Conservation (phyloP, 2,113 vertebrate species). For the Pollachius pollachius region DNA sequence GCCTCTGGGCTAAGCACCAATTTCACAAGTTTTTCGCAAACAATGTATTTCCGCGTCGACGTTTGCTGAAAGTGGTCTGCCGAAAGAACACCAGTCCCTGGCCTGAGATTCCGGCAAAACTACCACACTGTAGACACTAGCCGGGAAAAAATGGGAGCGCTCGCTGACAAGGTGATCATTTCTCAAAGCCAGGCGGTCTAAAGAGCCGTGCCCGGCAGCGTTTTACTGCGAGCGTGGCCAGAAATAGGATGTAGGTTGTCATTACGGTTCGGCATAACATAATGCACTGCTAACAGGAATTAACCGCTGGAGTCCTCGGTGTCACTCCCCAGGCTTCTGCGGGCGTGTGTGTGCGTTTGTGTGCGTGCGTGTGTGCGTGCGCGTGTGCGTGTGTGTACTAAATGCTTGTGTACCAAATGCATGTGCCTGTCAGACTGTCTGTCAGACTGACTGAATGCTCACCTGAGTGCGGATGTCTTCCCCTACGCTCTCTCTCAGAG, state of each 20-base stretch:
- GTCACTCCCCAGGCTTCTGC: constrained; percentile 28
- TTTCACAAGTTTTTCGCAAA: not conserved
- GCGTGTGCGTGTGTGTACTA: constrained; percentile 6
- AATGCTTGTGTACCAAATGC: not conserved
- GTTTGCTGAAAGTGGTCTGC: constrained; percentile 18
- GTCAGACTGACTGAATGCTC: constrained; percentile 4
- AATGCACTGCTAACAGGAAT: constrained; percentile 50
- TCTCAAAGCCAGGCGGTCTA: constrained; percentile 28
- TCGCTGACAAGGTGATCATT: constrained; percentile 45
- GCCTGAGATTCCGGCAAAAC: not conserved
- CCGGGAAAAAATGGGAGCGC: no score
- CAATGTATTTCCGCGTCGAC: not conserved
- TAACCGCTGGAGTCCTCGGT: constrained; percentile 26
- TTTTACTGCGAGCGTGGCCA: constrained; percentile 7
- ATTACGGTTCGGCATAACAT: constrained; percentile 33
- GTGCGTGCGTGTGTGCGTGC: constrained; percentile 4
- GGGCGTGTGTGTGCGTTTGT: constrained; percentile 15
- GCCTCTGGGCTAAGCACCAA: not conserved
- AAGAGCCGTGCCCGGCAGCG: constrained; percentile 21
- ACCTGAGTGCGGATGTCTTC: constrained; percentile 8
- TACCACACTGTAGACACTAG: no score
- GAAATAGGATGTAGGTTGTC: constrained; percentile 35
- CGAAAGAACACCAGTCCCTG: no score
- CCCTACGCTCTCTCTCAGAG: constrained; percentile 11
- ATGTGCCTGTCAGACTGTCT: constrained; percentile 6